Evolutionary conservation across 2,888 invertebrate species (phyloP), one percentile per base, ranked within the genome.

Genomic region (Brachylomia viminalis): DNA sequence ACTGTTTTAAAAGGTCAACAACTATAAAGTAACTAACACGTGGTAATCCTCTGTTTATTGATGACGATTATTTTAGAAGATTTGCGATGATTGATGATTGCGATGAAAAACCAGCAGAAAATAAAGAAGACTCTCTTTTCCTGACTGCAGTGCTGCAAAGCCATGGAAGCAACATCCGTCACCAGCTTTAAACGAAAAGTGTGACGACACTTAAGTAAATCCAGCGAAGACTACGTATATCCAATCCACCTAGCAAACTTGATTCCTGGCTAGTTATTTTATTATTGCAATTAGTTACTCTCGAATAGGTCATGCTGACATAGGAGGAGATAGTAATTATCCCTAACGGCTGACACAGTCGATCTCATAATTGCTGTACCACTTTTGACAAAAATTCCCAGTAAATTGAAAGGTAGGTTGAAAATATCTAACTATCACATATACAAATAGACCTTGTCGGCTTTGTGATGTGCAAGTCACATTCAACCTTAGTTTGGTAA

Each of bases 1-100:
- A 79, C 5, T 64, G 42, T 82, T 66, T 64, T 67, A 69, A 58
- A 52, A 61, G 49, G 62, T 70, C 73, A 65, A 15, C n/a, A 30
- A 42, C 38, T 23, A 33, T 42, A 67, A 71, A 27, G 70, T 72
- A 72, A 49, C 42, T 30, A 65, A 79, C 78, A 62, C 71, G 52
- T 70, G 61, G 33, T 52, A 49, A 6, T 11, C 30, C 15, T 61
- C 11, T 62, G 61, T 70, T 38, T 38, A 62, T 64, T 73, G 30
- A 72, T 38, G 27, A 38, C 7, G 10, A 58, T 23, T 33, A 17
- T 27, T 42, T 42, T 72, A 15, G n/a, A 27, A 7, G 4, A 13
- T n/a, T n/a, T n/a, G n/a, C n/a, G n/a, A n/a, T n/a, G n/a, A n/a
- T n/a, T n/a, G n/a, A n/a, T n/a, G n/a, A n/a, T 47, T 15, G 15